phyloP scores from a whole-genome alignment of 2,888 invertebrate genomes.

The Dynastes grantii region DNA sequence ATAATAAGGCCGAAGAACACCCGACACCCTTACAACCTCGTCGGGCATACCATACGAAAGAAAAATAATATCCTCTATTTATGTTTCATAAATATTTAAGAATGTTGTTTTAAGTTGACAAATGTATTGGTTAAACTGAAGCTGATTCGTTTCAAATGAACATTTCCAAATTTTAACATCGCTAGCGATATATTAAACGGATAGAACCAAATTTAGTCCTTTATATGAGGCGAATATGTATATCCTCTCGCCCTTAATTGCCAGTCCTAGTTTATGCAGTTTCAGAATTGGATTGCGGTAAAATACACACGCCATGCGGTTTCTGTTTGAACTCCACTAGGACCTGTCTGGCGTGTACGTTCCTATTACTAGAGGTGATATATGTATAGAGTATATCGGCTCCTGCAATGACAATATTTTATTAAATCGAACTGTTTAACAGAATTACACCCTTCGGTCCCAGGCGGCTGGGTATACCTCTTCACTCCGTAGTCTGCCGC shows the following conservation, averaged over 20 bases:
- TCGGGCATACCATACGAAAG: no score
- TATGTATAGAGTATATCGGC: constrained; percentile 61
- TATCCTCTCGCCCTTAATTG: constrained; percentile 67
- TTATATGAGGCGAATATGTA: constrained; percentile 63
- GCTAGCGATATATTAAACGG: constrained; percentile 2
- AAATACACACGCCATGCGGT: constrained; percentile 67
- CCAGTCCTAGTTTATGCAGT: constrained; percentile 70
- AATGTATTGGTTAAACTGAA: neutral
- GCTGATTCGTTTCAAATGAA: constrained; percentile 15
- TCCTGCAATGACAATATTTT: constrained; percentile 60
- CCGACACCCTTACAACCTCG: no score
- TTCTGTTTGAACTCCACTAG: constrained; percentile 68
- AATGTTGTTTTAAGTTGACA: no score
- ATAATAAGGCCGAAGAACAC: no score
- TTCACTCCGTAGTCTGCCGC: constrained; percentile 13
- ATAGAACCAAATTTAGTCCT: constrained; percentile 49
- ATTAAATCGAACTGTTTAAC: constrained; percentile 58
- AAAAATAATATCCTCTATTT: no score
- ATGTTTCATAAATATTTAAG: no score
- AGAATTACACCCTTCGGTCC: constrained; percentile 53
- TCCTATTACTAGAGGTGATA: constrained; percentile 69
- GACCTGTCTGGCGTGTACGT: constrained; percentile 66
- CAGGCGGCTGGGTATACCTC: constrained; percentile 41
- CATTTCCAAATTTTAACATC: constrained; percentile 26
- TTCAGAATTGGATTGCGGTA: constrained; percentile 70